Conservation (phyloP, 2,888 invertebrate species). For the Sarcophaga caerulescens region DNA sequence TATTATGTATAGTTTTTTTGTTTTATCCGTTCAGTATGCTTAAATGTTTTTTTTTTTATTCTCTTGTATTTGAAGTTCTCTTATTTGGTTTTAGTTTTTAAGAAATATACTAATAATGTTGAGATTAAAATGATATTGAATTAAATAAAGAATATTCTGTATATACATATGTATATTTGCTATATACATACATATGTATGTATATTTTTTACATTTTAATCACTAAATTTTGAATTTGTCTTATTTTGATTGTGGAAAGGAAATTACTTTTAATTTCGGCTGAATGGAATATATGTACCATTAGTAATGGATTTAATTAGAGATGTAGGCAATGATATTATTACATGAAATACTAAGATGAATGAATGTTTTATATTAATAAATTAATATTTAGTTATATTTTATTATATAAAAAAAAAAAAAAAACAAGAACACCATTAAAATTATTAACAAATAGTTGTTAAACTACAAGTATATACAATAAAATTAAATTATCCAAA, state of each 20-base stretch:
- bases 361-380: too few species aligned
- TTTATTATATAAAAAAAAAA: neutral
- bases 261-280: neutral
- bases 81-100: neutral
- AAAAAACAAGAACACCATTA: neutral
- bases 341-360: neutral
- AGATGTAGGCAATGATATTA: neutral
- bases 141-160: neutral
- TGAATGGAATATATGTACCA: neutral
- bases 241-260: neutral
- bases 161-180: too few species aligned
- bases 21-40: slow-evolving; percentile 13
- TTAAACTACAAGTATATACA: too few species aligned
- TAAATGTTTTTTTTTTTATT: neutral
- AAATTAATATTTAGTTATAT: neutral
- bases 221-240: neutral
- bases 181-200: neutral
- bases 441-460: neutral
- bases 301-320: slow-evolving; percentile 13
- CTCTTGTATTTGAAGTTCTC: neutral
- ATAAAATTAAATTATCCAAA: too few species aligned
- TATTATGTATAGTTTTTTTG: slow-evolving; percentile 17
- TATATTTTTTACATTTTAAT: neutral
- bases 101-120: neutral
- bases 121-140: neutral